These are phyloP conservation scores for Myiotriccus ornatus DNA, from an alignment of 2,797 vertebrate genomes.

Conservation along the genomic window DNA sequence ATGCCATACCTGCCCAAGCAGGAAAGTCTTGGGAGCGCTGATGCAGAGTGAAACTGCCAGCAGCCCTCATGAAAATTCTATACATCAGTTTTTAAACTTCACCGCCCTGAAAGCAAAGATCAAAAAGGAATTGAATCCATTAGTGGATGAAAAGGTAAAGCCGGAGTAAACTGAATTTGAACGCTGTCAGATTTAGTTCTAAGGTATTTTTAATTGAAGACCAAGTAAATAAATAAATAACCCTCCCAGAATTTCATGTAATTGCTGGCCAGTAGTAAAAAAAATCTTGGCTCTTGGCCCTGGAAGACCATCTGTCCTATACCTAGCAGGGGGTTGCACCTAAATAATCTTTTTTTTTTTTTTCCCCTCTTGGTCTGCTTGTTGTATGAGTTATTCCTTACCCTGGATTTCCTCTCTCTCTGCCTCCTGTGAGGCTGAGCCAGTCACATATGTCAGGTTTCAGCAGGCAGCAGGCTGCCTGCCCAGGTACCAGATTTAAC, in stretches of 20 bases:
- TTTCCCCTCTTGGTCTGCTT: background rate
- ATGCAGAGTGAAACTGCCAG: background rate
- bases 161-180: background rate
- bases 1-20: background rate
- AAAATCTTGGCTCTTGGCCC: background rate
- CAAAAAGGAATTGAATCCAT: background rate
- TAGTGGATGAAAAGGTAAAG: background rate
- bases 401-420: background rate
- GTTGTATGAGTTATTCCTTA: background rate
- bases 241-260: background rate
- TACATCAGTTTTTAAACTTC: background rate
- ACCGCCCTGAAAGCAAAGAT: background rate
- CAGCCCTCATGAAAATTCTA: background rate
- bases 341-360: background rate
- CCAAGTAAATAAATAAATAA: background rate
- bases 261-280: background rate
- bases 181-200: background rate
- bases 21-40: background rate
- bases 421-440: background rate
- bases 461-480: constrained; percentile 31
- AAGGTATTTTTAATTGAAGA: background rate
- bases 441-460: background rate
- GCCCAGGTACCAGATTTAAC: background rate
- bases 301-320: constrained; percentile 35
- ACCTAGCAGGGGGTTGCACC: constrained; percentile 4